These are phyloP conservation scores for Rhadina sibilatrix DNA, from an alignment of 2,113 vertebrate species.

Conservation along the genomic window DNA sequence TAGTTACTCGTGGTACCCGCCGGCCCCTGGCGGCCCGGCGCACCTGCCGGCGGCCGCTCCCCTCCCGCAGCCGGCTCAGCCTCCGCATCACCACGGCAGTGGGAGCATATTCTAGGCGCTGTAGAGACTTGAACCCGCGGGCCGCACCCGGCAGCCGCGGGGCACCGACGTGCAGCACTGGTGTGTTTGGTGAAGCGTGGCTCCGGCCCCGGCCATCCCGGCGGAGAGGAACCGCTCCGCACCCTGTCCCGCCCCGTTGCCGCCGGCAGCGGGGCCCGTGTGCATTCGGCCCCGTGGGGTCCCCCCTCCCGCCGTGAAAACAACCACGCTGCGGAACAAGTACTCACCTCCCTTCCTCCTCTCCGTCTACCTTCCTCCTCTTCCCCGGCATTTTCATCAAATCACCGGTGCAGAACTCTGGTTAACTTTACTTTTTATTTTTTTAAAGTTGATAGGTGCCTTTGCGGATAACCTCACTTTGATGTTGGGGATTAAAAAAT, in stretches of 20 bases:
- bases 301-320: neutral
- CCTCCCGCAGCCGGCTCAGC: conserved; percentile 79
- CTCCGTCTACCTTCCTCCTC: neutral
- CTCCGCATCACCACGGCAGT: conserved; percentile 76
- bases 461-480: conserved; percentile 95
- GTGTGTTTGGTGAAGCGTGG: conserved; percentile 15
- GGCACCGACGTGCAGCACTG: neutral
- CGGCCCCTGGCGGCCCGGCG: conserved; percentile 78
- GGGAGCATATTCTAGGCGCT: conserved; percentile 86
- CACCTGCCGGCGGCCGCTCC: conserved; percentile 80
- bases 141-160: neutral
- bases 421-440: conserved; percentile 81
- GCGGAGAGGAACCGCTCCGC: neutral
- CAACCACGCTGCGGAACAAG: neutral
- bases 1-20: conserved; percentile 94
- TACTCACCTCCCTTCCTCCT: neutral
- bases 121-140: neutral
- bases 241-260: neutral
- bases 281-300: neutral
- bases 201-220: neutral
- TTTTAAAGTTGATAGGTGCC: conserved; percentile 89
- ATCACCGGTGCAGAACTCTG: conserved; percentile 84
- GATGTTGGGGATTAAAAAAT: conserved; percentile 69
- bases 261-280: neutral
- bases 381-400: conserved; percentile 35